Conservation (phyloP, 2,797 vertebrate species). For the Neopelma chrysocephalum region DNA sequence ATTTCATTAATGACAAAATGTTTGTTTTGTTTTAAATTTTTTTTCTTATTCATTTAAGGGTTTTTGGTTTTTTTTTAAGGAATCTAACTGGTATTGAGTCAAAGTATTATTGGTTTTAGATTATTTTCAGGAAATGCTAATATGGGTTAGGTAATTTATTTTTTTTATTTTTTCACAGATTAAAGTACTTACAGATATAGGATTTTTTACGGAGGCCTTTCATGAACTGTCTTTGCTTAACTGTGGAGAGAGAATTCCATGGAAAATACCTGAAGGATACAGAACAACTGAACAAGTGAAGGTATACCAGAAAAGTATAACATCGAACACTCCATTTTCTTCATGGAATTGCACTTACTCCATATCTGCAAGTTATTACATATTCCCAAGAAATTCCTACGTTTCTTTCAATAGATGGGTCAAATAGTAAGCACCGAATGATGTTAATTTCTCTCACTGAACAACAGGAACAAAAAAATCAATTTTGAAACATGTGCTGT, state of each 20-base stretch:
- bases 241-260: slow-evolving; percentile 77
- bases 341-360: not conserved
- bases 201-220: slow-evolving; percentile 86
- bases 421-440: not conserved
- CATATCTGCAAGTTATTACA: not conserved
- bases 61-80: not conserved
- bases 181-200: slow-evolving; percentile 85
- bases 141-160: not conserved
- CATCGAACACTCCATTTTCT: not conserved
- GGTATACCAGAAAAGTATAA: slow-evolving; percentile 55
- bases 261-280: slow-evolving; percentile 68
- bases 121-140: not conserved
- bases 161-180: slow-evolving; percentile 75
- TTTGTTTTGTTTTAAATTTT: not conserved
- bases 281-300: slow-evolving; percentile 48
- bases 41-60: not conserved
- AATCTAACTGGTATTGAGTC: not conserved
- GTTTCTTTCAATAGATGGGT: not conserved
- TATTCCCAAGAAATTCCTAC: not conserved
- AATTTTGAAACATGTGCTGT: accelerated
- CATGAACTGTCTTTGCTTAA: slow-evolving; percentile 80
- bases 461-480: not conserved
- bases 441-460: not conserved
- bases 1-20: not conserved
- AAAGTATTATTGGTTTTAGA: not conserved